Evolutionary conservation across 2,888 invertebrate species (phyloP).

Genomic region (Scotopteryx bipunctaria): DNA sequence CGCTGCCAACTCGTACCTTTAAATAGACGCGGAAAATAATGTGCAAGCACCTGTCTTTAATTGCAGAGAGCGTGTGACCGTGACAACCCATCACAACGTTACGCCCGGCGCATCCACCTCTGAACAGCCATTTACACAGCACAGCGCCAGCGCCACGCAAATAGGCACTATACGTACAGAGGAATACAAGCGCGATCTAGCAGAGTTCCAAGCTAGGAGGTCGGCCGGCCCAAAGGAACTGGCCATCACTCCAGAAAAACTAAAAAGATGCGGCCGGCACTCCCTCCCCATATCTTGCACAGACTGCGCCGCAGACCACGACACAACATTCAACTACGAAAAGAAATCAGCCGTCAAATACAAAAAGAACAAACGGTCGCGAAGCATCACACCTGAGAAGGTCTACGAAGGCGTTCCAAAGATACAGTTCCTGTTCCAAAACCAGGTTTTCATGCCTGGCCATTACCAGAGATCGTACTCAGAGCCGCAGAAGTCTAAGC

Average conservation of each 20-base stretch:
- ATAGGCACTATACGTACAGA: slow-evolving; percentile 75
- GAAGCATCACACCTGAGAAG: slow-evolving; percentile 58
- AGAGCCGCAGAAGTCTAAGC: slow-evolving; percentile 56
- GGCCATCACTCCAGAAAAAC: slow-evolving; percentile 58
- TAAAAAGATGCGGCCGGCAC: slow-evolving; percentile 69
- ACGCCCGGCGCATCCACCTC: slow-evolving; percentile 47
- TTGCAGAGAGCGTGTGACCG: slow-evolving; percentile 75
- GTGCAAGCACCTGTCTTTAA: too few species aligned
- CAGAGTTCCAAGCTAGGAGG: slow-evolving; percentile 76
- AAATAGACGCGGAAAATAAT: too few species aligned
- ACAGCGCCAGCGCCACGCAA: slow-evolving; percentile 41
- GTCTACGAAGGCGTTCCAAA: slow-evolving; percentile 60
- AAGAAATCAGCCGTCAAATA: slow-evolving; percentile 71
- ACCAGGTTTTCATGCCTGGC: slow-evolving; percentile 79
- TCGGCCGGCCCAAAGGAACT: slow-evolving; percentile 58
- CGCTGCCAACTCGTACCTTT: too few species aligned
- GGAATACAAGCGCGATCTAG: slow-evolving; percentile 75
- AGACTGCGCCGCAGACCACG: slow-evolving; percentile 65
- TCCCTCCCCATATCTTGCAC: slow-evolving; percentile 74
- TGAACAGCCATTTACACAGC: slow-evolving; percentile 36
- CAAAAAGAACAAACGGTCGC: slow-evolving; percentile 64
- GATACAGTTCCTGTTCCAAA: slow-evolving; percentile 78
- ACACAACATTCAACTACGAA: slow-evolving; percentile 73
- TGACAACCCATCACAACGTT: slow-evolving; percentile 61
- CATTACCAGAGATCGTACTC: slow-evolving; percentile 59